Conservation (phyloP, 2,888 invertebrate species). For the Meteorus cinctellus region DNA sequence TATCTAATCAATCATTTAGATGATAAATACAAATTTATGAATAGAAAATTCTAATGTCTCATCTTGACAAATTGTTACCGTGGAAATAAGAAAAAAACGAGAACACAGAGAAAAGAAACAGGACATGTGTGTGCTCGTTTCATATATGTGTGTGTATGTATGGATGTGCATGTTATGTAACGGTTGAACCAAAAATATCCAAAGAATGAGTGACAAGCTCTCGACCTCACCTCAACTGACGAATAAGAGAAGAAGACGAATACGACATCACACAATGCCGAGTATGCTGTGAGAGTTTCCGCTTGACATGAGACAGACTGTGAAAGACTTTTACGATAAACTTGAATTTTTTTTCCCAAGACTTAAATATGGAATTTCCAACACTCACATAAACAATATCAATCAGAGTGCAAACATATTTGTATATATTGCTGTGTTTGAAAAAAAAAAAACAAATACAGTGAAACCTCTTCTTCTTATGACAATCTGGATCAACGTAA, state of each 20-base stretch:
- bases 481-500: too few species aligned
- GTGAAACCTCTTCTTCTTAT: too few species aligned
- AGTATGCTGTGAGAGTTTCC: slow-evolving; percentile 26
- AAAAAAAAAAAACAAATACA: too few species aligned
- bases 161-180: slow-evolving; percentile 47
- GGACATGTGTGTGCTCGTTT: not conserved
- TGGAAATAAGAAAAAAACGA: not conserved
- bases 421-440: too few species aligned
- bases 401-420: too few species aligned
- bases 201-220: slow-evolving; percentile 66
- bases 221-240: slow-evolving; percentile 61
- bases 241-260: slow-evolving; percentile 45
- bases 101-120: not conserved
- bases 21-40: not conserved
- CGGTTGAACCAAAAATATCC: slow-evolving; percentile 61
- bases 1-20: not conserved
- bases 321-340: slow-evolving; percentile 21
- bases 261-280: slow-evolving; percentile 39
- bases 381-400: too few species aligned
- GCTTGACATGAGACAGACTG: slow-evolving; percentile 8
- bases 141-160: not conserved
- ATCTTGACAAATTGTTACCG: not conserved
- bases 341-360: slow-evolving; percentile 25
- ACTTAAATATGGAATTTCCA: slow-evolving; percentile 41
- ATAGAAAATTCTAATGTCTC: not conserved